Evolutionary conservation across 2,113 vertebrate species (phyloP).

Genomic region (Scytalopus superciliaris): DNA sequence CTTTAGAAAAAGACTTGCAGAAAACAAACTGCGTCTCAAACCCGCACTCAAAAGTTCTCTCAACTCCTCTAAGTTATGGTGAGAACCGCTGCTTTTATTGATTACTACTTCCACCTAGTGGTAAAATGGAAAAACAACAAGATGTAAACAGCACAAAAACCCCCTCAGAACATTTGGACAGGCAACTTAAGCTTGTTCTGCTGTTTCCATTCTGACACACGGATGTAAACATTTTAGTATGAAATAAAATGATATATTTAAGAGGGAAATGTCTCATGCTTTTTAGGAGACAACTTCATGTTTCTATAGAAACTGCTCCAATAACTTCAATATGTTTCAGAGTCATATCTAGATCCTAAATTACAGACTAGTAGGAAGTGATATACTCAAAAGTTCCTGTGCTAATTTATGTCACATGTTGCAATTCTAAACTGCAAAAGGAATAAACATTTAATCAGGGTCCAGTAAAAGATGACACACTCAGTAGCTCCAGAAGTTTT

Average conservation of each 20-base stretch:
- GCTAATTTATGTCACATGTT: not conserved
- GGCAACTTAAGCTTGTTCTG: not conserved
- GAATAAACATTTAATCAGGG: not conserved
- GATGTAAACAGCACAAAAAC: not conserved
- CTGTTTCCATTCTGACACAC: not conserved
- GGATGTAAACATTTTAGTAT: not conserved
- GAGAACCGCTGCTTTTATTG: not conserved
- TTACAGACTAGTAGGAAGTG: not conserved
- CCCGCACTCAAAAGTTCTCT: not conserved
- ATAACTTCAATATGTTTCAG: not conserved
- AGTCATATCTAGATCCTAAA: not conserved
- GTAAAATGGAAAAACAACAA: not conserved
- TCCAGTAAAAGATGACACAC: not conserved
- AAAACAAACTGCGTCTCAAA: not conserved
- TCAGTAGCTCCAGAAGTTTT: not conserved
- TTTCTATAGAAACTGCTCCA: not conserved
- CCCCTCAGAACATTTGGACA: not conserved
- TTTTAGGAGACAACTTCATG: not conserved
- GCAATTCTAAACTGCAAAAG: not conserved
- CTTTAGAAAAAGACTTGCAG: not conserved
- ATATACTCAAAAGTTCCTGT: not conserved
- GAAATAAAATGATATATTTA: not conserved
- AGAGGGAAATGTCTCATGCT: not conserved
- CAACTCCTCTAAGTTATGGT: rapidly evolving
- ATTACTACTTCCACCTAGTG: constrained; percentile 38